phyloP scores from a whole-genome alignment of 2,888 invertebrate species.

The Phaonia tiefii region DNA sequence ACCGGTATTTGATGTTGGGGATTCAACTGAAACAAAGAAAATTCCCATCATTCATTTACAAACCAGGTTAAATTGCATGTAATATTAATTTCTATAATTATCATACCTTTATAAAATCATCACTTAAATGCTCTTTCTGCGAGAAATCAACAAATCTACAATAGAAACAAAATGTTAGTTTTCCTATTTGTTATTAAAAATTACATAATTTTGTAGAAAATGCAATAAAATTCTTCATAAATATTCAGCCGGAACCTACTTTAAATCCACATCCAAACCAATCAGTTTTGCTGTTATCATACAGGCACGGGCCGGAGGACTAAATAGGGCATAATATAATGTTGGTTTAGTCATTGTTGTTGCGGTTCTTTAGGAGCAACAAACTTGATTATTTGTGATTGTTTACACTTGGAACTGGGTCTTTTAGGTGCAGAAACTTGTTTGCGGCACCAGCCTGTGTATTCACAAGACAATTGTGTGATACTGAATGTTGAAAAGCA shows the following conservation, averaged over 20 bases:
- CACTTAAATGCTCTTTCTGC: slow-evolving; percentile 78
- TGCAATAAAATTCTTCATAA: too few species aligned
- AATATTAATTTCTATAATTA: too few species aligned
- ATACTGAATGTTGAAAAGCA: too few species aligned
- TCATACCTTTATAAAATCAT: slow-evolving; percentile 79
- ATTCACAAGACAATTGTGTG: too few species aligned
- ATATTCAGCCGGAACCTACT: slow-evolving; percentile 69
- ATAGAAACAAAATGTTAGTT: slow-evolving; percentile 40
- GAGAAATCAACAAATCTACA: slow-evolving; percentile 80
- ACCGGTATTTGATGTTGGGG: slow-evolving; percentile 83
- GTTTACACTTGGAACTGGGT: too few species aligned
- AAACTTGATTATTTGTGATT: too few species aligned
- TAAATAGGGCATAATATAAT: slow-evolving; percentile 80
- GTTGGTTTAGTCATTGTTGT: slow-evolving; percentile 74
- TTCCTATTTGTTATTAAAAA: not conserved
- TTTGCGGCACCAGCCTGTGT: too few species aligned
- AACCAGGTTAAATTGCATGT: too few species aligned
- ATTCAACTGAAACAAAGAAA: slow-evolving; percentile 80
- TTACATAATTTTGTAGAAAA: not conserved
- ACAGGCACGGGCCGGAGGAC: slow-evolving; percentile 81
- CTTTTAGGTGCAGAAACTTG: too few species aligned
- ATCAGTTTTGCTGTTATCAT: slow-evolving; percentile 81
- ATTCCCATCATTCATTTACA: too few species aligned
- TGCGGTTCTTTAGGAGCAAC: too few species aligned
- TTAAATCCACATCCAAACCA: slow-evolving; percentile 79